Evolutionary conservation across 2,113 vertebrate genomes (phyloP).

Genomic region (Corythaixoides concolor): DNA sequence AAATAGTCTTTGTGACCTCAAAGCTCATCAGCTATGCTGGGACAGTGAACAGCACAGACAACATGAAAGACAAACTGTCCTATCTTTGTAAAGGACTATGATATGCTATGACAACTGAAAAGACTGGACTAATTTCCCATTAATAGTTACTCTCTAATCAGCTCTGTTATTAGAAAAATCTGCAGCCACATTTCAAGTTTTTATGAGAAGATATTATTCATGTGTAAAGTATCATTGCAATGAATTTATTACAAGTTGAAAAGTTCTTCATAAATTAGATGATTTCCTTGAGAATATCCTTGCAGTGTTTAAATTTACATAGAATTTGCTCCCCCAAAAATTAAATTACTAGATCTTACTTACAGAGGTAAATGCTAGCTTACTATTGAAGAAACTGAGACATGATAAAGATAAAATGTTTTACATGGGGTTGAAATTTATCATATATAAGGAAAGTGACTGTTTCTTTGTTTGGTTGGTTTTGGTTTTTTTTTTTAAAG

Average conservation of each 20-base stretch:
- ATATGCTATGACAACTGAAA: neutral
- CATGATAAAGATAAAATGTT: neutral
- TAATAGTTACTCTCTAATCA: neutral
- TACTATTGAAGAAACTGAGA: neutral
- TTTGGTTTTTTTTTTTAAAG: no score
- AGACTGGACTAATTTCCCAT: neutral
- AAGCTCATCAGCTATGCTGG: neutral
- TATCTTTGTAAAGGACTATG: neutral
- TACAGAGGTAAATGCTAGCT: neutral
- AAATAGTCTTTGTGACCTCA: neutral
- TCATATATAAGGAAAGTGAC: neutral
- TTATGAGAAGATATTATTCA: neutral
- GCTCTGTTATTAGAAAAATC: neutral
- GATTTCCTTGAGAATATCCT: neutral
- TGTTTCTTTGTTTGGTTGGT: no score
- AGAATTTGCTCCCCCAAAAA: fast-evolving
- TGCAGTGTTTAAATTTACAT: neutral
- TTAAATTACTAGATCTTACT: neutral
- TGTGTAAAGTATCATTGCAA: neutral
- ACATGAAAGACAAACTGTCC: neutral
- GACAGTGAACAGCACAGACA: neutral
- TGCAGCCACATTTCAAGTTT: neutral
- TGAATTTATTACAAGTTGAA: neutral
- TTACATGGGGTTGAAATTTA: neutral
- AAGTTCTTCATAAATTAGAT: neutral